These are phyloP conservation scores for Cephalopholis sonnerati DNA, from an alignment of 2,113 vertebrate genomes.

Conservation along the genomic window DNA sequence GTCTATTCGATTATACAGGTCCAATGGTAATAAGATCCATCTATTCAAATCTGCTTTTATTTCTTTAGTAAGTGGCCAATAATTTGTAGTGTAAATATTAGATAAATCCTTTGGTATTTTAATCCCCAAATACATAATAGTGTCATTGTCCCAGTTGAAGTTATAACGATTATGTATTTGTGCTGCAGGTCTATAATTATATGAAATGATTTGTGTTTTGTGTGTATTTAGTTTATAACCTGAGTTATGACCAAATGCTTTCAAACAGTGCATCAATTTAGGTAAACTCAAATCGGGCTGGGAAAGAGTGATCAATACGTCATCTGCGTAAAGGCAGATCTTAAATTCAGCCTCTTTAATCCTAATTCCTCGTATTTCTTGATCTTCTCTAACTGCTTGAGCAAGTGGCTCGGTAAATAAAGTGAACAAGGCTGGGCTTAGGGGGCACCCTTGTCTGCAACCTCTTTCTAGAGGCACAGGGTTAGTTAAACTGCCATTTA, in stretches of 20 bases:
- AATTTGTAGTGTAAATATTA: neutral
- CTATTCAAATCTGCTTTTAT: neutral
- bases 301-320: neutral
- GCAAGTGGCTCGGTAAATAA: neutral
- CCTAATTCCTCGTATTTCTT: neutral
- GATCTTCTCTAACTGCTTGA: neutral
- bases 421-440: neutral
- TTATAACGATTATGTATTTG: neutral
- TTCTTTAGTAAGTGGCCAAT: neutral
- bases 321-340: neutral
- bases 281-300: neutral
- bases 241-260: neutral
- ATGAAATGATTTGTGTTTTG: neutral
- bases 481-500: too few relatives aligned
- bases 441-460: too few relatives aligned
- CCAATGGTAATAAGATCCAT: neutral
- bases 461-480: too few relatives aligned
- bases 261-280: neutral
- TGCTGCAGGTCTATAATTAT: neutral
- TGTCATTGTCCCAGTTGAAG: neutral
- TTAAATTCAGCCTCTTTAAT: neutral
- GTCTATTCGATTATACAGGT: neutral
- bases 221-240: neutral
- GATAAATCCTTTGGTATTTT: neutral
- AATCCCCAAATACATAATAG: neutral